Conservation (phyloP, 2,888 invertebrate species). For the Macrostomum cliftonense region DNA sequence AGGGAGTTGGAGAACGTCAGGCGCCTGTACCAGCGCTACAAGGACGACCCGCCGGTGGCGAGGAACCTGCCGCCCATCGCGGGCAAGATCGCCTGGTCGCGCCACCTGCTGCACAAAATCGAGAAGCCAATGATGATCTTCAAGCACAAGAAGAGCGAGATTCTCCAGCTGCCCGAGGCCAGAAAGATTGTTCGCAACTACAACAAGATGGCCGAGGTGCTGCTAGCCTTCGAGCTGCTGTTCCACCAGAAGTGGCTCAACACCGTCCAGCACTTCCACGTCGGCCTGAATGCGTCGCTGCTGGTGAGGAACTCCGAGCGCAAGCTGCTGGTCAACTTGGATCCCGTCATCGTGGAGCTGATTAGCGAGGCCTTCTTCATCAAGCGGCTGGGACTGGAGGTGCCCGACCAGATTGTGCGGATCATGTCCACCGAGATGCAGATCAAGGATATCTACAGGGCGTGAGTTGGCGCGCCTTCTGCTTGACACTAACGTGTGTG, state of each 20-base stretch:
- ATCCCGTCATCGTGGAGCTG: conserved; percentile 34
- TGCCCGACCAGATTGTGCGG: conserved; percentile 31
- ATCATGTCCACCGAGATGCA: conserved; percentile 29
- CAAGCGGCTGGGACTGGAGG: conserved; percentile 30
- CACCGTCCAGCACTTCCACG: conserved; percentile 30
- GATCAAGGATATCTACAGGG: conserved; percentile 21
- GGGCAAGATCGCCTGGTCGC: conserved; percentile 56
- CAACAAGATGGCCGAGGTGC: conserved; percentile 38
- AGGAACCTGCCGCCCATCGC: conserved; percentile 76
- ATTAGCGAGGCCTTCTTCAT: conserved; percentile 37
- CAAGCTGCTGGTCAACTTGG: conserved; percentile 36
- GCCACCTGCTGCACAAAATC: conserved; percentile 60
- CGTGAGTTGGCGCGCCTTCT: no score
- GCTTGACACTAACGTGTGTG: no score
- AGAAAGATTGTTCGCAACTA: conserved; percentile 35
- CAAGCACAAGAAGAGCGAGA: conserved; percentile 28
- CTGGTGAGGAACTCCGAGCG: conserved; percentile 44
- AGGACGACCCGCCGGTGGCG: conserved; percentile 68
- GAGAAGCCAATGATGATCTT: conserved; percentile 54
- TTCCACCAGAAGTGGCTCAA: conserved; percentile 36
- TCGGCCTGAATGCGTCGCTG: conserved; percentile 31
- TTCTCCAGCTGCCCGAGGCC: conserved; percentile 32
- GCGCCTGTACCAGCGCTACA: conserved; percentile 60
- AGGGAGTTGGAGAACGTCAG: conserved; percentile 60
- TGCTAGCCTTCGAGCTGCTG: conserved; percentile 37